Evolutionary conservation across 2,113 vertebrate species (phyloP), one percentile per base, ranked within the genome.

Genomic region (Podarcis raffonei): DNA sequence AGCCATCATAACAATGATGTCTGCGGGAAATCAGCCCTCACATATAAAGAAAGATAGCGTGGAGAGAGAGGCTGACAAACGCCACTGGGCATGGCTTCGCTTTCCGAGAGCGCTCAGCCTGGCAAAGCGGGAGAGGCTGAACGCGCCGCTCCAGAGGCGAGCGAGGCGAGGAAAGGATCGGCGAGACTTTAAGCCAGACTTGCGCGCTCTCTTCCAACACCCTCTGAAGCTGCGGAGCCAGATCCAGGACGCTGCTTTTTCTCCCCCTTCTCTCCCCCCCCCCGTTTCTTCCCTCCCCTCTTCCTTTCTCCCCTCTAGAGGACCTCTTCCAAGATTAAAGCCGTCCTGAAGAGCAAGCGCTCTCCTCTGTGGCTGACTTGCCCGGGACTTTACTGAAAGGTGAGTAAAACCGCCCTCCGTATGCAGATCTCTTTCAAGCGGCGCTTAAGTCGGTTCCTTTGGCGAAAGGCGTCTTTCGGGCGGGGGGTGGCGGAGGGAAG

Each of bases 1-100:
- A 98, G 98, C 97, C 97, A 97, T 96, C 97, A 97, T 98, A 98
- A 98, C 98, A 97, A 97, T 98, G 97, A 97, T 98, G 98, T 98
- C 98, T 98, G 97, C 97, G 97, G 97, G 98, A 98, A 98, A 97
- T 97, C 96, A 97, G 95, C 96, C 95, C 95, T 96, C 95, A 94
- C 96, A 93, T 97, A 96, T 96, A 97, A 96, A 97, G 96, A 97
- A 98, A 97, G 97, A 95, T 97, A 97, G 97, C 92, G 94, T 12
- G 39, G 35, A 27, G 96, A 95, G 95, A 95, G 95, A 96, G 97
- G 95, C 97, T 98, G 98, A 97, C 98, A 97, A 97, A 97, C 96
- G 97, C 97, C 97, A 94, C 96, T 98, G 97, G 98, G 97, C 97
- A 96, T 97, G 97, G 96, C 96, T 96, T 94, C 95, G 95, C 88